phyloP scores from a whole-genome alignment of 2,113 vertebrate species.

The Scopus umbretta region DNA sequence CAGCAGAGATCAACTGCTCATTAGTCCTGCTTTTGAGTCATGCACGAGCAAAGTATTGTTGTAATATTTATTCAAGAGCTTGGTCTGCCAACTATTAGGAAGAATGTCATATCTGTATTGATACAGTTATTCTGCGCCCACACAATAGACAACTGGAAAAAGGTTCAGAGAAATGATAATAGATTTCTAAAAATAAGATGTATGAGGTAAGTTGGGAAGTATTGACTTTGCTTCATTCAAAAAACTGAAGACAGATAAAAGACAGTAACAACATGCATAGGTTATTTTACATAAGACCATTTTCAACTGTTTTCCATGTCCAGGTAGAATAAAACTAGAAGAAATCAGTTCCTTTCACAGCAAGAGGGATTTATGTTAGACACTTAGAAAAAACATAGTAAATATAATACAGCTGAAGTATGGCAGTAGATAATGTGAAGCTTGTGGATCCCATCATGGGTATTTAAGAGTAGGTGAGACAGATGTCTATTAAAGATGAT shows the following conservation, averaged over 20 bases:
- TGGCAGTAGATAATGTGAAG: accelerated
- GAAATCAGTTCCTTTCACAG: neutral
- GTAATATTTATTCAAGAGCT: neutral
- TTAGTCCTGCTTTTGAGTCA: neutral
- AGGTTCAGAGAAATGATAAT: neutral
- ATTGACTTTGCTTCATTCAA: neutral
- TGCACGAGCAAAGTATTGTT: neutral
- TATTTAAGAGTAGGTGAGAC: neutral
- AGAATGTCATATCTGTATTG: accelerated
- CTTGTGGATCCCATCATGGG: neutral
- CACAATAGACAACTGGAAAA: neutral
- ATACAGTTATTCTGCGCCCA: neutral
- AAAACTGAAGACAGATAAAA: neutral
- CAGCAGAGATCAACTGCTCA: neutral
- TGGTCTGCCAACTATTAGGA: neutral
- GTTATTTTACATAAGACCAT: neutral
- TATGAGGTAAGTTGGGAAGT: neutral
- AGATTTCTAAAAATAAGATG: neutral
- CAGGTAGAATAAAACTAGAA: neutral
- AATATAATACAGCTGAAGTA: neutral
- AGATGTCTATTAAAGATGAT: neutral
- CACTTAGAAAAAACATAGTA: neutral
- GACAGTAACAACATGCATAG: neutral
- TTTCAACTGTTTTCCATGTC: neutral
- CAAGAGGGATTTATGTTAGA: neutral